A percentile compares a stretch with the other conserved stretches of the same genome.
phyloP scores from a whole-genome alignment of 1,140 invertebrate species.

The Camponotus vicinus region DNA sequence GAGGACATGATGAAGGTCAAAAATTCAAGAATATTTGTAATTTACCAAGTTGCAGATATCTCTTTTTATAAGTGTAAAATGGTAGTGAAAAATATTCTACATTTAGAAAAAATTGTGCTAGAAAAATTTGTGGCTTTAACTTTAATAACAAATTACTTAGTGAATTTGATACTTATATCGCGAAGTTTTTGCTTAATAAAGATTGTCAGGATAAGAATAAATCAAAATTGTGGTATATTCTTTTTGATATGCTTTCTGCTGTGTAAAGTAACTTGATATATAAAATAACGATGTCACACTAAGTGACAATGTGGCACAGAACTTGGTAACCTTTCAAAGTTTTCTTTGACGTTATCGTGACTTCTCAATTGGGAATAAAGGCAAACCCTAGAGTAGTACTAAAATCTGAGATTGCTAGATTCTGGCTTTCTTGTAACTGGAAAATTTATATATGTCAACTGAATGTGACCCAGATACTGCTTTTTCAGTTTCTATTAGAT shows the following conservation, averaged over 20 bases:
- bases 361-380: conserved; percentile 4
- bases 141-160: background rate
- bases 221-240: background rate
- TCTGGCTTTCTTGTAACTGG: background rate
- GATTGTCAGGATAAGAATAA: background rate
- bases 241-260: background rate
- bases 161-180: background rate
- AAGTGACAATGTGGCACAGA: background rate
- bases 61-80: background rate
- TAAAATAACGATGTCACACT: background rate
- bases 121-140: background rate
- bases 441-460: background rate
- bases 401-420: conserved; percentile 8
- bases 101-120: background rate
- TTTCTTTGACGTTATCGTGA: background rate
- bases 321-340: background rate
- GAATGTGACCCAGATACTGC: background rate
- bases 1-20: background rate
- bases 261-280: background rate
- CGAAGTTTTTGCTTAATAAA: background rate
- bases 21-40: background rate
- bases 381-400: background rate
- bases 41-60: background rate
- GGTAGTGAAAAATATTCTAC: no score
- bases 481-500: conserved; percentile 23